Conservation (phyloP, 1,140 invertebrate species). For the Drosophila truncata region DNA sequence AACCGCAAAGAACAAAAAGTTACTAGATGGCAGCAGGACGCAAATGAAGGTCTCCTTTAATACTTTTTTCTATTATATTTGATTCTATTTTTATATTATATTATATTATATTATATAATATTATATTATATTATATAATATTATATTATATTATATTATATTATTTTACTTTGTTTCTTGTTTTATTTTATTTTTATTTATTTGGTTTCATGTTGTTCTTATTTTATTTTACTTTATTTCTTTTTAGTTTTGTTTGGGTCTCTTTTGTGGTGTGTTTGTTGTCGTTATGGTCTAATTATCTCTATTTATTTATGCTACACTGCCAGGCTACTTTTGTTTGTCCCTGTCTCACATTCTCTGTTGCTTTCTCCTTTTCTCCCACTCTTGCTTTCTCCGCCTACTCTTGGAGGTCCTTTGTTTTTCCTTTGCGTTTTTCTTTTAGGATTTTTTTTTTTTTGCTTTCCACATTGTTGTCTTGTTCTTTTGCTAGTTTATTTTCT, state of each 20-base stretch:
- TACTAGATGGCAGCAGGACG: slow-evolving; percentile 17
- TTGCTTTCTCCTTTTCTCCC: not conserved
- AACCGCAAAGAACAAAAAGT: slow-evolving; percentile 30
- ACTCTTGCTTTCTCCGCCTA: not conserved
- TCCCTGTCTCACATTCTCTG: slow-evolving; percentile 21
- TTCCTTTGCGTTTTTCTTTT: slow-evolving; percentile 31
- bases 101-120: slow-evolving; percentile 1
- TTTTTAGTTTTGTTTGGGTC: slow-evolving; percentile 14
- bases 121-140: too few relatives aligned
- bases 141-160: too few relatives aligned
- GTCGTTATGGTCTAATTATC: slow-evolving; percentile 83
- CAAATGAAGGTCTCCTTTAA: slow-evolving; percentile 42
- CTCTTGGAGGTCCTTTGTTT: slow-evolving; percentile 9
- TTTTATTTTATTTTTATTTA: slow-evolving; percentile 1
- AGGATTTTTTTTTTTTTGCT: not conserved
- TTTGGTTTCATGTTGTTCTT: not conserved
- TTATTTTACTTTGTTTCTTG: too few relatives aligned
- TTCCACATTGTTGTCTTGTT: slow-evolving; percentile 38
- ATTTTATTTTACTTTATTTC: slow-evolving; percentile 6
- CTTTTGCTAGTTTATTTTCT: slow-evolving; percentile 47
- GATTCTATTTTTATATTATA: not conserved
- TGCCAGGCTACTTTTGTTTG: slow-evolving; percentile 58
- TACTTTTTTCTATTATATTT: not conserved
- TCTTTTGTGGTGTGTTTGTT: slow-evolving; percentile 48
- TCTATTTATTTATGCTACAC: slow-evolving; percentile 81